Evolutionary conservation across 2,888 invertebrate genomes (phyloP).

Genomic region (Leucania comma): DNA sequence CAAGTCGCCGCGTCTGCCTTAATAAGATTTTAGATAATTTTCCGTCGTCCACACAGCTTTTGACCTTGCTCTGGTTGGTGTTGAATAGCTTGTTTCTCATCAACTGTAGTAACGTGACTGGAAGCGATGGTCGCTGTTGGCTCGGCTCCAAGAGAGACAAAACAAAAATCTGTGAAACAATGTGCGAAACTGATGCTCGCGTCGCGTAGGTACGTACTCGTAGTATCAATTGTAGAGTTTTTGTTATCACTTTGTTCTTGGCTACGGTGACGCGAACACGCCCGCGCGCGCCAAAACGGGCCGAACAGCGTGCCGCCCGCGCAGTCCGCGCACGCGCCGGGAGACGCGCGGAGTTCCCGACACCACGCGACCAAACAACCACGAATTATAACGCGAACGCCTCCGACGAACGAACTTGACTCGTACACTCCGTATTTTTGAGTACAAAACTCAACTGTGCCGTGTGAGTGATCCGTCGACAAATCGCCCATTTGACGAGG

Average conservation of each 20-base stretch:
- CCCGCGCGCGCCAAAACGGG: conserved; percentile 79
- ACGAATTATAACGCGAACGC: conserved; percentile 79
- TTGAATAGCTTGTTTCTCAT: conserved; percentile 74
- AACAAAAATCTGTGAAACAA: conserved; percentile 77
- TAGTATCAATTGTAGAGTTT: conserved; percentile 83
- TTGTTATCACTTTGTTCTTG: conserved; percentile 88
- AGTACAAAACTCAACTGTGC: conserved; percentile 70
- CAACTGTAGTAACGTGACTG: conserved; percentile 73
- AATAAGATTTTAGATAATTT: conserved; percentile 57
- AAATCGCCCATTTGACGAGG: conserved; percentile 54
- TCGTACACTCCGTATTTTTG: conserved; percentile 71
- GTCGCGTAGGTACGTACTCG: conserved; percentile 72
- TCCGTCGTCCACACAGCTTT: conserved; percentile 64
- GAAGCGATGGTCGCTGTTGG: conserved; percentile 76
- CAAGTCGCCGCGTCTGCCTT: conserved; percentile 12
- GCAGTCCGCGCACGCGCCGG: conserved; percentile 81
- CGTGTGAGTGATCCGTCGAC: conserved; percentile 65
- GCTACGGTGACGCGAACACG: conserved; percentile 81
- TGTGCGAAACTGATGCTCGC: conserved; percentile 72
- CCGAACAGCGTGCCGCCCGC: conserved; percentile 71
- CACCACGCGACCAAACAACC: conserved; percentile 77
- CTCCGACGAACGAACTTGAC: conserved; percentile 86
- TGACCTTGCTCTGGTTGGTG: conserved; percentile 75
- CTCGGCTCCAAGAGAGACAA: conserved; percentile 77
- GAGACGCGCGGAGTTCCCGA: conserved; percentile 80